Percentiles rank a stretch among this genome's conserved stretches.
Conservation (phyloP, 2,797 vertebrate species). For the Scarus forsteni region DNA sequence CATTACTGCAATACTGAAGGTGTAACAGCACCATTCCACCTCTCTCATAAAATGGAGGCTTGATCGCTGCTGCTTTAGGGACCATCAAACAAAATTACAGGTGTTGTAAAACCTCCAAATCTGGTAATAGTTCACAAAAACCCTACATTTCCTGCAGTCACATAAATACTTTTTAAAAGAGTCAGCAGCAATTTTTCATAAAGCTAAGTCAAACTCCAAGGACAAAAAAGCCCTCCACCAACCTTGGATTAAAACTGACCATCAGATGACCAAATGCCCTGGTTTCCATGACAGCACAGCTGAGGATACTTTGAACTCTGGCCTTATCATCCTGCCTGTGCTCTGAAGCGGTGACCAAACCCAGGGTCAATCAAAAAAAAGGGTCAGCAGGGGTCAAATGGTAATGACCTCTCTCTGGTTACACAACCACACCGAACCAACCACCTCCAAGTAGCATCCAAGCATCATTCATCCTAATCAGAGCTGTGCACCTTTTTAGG, state of each 20-base stretch:
- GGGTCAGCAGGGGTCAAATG: constrained; percentile 77
- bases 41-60: too few relatives aligned
- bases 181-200: neutral
- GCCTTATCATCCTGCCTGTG: constrained; percentile 70
- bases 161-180: neutral
- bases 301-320: constrained; percentile 80
- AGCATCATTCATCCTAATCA: constrained; percentile 75
- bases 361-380: constrained; percentile 75
- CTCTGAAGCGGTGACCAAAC: constrained; percentile 74
- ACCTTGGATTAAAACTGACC: constrained; percentile 59
- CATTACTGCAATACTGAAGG: too few relatives aligned
- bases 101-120: constrained; percentile 9
- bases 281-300: constrained; percentile 80
- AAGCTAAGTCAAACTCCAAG: constrained; percentile 1
- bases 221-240: constrained; percentile 20
- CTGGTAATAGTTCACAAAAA: neutral
- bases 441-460: constrained; percentile 35
- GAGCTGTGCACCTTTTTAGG: constrained; percentile 42
- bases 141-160: neutral
- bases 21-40: too few relatives aligned
- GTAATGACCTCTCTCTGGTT: constrained; percentile 74
- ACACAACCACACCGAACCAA: constrained; percentile 62
- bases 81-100: neutral
- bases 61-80: neutral
- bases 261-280: constrained; percentile 57